Percentiles rank a stretch among this genome's conserved stretches.
phyloP scores from a whole-genome alignment of 2,888 invertebrate species.

The Acleris laterana region DNA sequence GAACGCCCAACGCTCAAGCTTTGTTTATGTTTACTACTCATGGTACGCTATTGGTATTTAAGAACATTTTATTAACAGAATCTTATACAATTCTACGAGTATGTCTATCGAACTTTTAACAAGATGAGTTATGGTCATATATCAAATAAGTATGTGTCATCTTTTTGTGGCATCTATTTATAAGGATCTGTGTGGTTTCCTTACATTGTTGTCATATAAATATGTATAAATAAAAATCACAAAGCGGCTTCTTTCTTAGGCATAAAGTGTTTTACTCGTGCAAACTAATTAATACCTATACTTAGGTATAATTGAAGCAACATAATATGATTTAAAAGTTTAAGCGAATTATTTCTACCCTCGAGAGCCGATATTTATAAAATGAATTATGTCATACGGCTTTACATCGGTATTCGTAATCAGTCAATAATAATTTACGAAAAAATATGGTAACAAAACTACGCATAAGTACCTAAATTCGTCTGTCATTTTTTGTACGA shows the following conservation, averaged over 20 bases:
- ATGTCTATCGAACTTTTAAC: too few species aligned
- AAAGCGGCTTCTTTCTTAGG: too few species aligned
- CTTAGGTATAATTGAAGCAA: too few species aligned
- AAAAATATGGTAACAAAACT: slow-evolving; percentile 25
- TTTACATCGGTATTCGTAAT: too few species aligned
- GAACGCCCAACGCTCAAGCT: slow-evolving; percentile 20
- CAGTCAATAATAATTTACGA: not conserved
- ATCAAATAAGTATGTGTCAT: not conserved
- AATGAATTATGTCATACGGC: too few species aligned
- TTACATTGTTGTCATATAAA: slow-evolving; percentile 1
- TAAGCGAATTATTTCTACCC: too few species aligned
- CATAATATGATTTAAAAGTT: too few species aligned
- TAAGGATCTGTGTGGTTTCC: not conserved
- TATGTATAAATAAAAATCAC: not conserved
- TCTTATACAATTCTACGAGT: not conserved
- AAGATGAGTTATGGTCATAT: too few species aligned
- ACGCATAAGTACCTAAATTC: slow-evolving; percentile 27
- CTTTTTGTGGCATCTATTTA: slow-evolving; percentile 1
- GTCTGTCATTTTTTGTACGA: slow-evolving; percentile 24
- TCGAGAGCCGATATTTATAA: too few species aligned
- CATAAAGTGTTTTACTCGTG: too few species aligned
- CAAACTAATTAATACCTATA: too few species aligned
- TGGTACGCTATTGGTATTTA: slow-evolving; percentile 22
- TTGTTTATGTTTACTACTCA: slow-evolving; percentile 29
- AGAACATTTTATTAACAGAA: slow-evolving; percentile 16